Conservation (phyloP, 2,797 vertebrate species). For the Enoplosus armatus region DNA sequence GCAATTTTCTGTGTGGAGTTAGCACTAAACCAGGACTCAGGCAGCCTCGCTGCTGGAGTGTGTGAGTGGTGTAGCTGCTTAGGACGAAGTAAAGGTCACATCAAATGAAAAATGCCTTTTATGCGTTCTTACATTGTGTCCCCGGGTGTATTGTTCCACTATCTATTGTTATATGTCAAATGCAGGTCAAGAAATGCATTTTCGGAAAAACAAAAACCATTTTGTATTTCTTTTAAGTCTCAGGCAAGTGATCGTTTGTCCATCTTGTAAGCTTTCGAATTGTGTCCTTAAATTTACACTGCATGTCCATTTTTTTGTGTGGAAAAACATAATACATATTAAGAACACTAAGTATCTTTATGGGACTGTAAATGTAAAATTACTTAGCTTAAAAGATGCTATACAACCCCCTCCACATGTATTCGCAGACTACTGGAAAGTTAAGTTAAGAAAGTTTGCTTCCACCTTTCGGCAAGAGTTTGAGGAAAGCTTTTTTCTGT, state of each 20-base stretch:
- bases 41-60: neutral
- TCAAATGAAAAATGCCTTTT: slow-evolving; percentile 17
- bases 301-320: neutral
- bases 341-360: neutral
- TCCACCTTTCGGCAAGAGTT: neutral
- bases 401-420: too few species aligned
- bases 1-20: neutral
- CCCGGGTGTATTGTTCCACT: neutral
- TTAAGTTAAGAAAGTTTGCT: neutral
- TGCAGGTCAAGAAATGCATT: neutral
- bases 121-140: slow-evolving; percentile 5
- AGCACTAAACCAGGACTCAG: neutral
- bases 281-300: neutral
- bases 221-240: neutral
- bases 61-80: neutral
- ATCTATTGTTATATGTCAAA: slow-evolving; percentile 12
- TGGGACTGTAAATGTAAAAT: neutral
- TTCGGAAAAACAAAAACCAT: neutral
- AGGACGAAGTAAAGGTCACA: slow-evolving; percentile 38
- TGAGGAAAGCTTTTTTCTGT: neutral
- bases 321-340: too few species aligned
- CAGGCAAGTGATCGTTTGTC: neutral
- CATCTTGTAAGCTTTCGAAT: neutral
- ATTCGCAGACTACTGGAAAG: neutral
- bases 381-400: too few species aligned